Percentiles rank a stretch among this genome's conserved stretches.
These are phyloP conservation scores for Limonius californicus DNA, from an alignment of 1,140 invertebrate genomes.

Conservation along the genomic window DNA sequence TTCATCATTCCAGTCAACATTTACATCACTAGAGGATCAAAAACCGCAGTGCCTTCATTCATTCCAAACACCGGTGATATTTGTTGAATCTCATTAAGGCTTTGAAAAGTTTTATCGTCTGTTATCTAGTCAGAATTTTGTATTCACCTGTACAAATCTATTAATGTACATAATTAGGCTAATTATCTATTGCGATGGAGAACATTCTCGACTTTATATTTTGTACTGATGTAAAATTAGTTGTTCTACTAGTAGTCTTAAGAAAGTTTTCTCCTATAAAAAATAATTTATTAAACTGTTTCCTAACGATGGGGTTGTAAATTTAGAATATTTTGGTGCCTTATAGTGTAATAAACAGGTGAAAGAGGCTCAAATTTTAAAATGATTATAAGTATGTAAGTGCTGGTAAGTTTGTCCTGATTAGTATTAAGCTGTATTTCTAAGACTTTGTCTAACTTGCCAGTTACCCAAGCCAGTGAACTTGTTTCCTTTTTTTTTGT, in stretches of 20 bases:
- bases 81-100: background rate
- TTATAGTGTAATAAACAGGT: background rate
- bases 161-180: background rate
- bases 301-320: background rate
- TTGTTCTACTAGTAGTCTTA: no score
- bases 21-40: background rate
- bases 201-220: no score
- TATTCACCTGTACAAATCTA: constrained; percentile 4
- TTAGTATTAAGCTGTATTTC: background rate
- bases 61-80: background rate
- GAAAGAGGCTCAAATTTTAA: background rate
- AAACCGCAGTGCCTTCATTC: background rate
- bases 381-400: background rate
- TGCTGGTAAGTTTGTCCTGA: background rate
- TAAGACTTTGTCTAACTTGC: background rate
- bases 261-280: no score
- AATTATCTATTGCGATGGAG: background rate
- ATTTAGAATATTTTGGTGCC: background rate
- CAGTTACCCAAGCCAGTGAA: background rate
- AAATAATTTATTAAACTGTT: background rate
- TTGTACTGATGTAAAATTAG: background rate
- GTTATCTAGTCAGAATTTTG: constrained; percentile 11
- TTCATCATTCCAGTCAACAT: background rate
- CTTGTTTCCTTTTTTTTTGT: constrained; percentile 1
- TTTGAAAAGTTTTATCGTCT: background rate